These are phyloP conservation scores for Zhengitettix transpicula DNA, from an alignment of 2,888 invertebrate genomes.

Conservation along the genomic window DNA sequence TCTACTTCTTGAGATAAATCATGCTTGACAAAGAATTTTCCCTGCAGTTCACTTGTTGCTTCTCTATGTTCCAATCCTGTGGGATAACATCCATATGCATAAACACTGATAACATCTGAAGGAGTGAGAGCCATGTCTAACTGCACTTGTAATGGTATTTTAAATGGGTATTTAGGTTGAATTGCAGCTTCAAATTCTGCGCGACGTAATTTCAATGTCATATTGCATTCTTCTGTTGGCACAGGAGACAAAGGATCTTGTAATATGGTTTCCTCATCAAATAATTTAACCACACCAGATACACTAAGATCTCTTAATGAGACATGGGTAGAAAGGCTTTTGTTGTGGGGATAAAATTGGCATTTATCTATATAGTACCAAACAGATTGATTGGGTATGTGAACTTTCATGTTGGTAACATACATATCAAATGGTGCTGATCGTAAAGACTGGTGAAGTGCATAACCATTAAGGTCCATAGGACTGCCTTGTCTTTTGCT, in stretches of 20 bases:
- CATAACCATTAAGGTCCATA: conserved; percentile 43
- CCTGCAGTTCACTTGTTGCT: conserved; percentile 15
- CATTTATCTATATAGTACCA: conserved; percentile 57
- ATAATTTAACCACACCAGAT: conserved; percentile 16
- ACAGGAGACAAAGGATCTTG: conserved; percentile 13
- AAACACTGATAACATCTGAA: conserved; percentile 70
- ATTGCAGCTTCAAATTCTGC: conserved; percentile 42
- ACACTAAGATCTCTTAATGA: conserved; percentile 42
- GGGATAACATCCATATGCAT: conserved; percentile 56
- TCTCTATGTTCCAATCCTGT: conserved; percentile 6
- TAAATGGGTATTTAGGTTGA: conserved; percentile 38
- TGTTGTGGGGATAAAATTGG: conserved; percentile 54
- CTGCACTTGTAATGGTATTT: conserved; percentile 6
- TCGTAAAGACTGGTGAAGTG: conserved; percentile 43
- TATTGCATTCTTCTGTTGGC: conserved; percentile 45
- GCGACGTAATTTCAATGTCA: conserved; percentile 44
- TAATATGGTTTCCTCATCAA: conserved; percentile 15
- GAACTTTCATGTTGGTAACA: conserved; percentile 49
- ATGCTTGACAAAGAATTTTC: neutral
- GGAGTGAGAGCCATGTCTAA: conserved; percentile 40
- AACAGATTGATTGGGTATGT: conserved; percentile 43
- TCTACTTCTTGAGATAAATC: conserved; percentile 45
- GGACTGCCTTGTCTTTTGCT: neutral
- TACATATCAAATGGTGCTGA: conserved; percentile 50
- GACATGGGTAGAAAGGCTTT: conserved; percentile 57